Base-by-base conservation (phyloP, 2,797 vertebrate genomes). In the Gouania willdenowi region DNA sequence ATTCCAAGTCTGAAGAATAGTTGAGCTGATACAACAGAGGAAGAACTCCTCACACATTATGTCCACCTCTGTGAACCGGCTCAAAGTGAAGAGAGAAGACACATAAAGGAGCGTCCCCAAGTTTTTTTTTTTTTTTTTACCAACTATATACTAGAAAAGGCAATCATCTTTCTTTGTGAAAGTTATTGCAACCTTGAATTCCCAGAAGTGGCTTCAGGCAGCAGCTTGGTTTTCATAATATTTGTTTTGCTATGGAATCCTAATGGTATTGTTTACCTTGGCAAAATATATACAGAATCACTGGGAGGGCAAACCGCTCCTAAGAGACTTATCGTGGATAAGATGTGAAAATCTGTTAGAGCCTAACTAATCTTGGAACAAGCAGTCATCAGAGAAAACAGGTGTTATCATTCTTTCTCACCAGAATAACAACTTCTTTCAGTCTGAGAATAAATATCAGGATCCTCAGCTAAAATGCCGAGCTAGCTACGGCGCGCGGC, bases 321-420 rank as follows among this genome's bases (percentile, higher is more conserved):
- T 40, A 16, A 67, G 71, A 51, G 71, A 27, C 22, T 59, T 73
- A 34, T 41, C 43, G 46, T 50, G 49, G 39, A 43, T 45, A 63
- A 47, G 26, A 62, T 12, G 40, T 53, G 41, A 56, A 38, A 50
- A 52, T 67, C 36, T 52, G 36, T 39, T 58, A 66, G 69, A 75
- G 77, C 66, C 58, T 12, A 53, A 71, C 51, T 68, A 74, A 80
- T 79, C 76, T 71, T 41, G 5, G 45, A 54, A 66, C 63, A 30
- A 65, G 67, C 54, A 55, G 46, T 75, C 72, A 67, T 59, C 8
- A 32, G 75, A 73, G 76, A 45, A 65, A 85, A 86, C 79, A 83
- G 79, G 82, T 86, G 84, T 81, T 78, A 13, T 73, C 77, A 67
- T 75, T 68, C 53, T 54, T 55, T 56, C 54, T 55, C 47, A 59